Conservation (phyloP, 2,113 vertebrate species). For the Rhynchomys soricoides region DNA sequence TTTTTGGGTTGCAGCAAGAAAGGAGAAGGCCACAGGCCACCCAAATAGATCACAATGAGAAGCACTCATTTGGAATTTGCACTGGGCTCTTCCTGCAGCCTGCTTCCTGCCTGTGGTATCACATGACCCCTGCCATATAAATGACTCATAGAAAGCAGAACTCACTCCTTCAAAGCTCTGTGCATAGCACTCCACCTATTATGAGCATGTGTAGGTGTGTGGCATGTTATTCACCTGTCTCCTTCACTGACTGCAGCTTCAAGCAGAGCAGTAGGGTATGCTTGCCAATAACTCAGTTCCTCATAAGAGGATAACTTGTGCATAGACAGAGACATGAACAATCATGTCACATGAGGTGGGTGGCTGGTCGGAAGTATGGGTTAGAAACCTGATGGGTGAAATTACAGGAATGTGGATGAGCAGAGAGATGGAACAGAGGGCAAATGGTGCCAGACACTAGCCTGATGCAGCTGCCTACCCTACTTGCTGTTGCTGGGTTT, state of each 20-base stretch:
- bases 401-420: background rate
- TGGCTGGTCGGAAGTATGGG: too few relatives aligned
- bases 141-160: background rate
- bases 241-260: background rate
- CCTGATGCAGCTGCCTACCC: too few relatives aligned
- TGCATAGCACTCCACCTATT: background rate
- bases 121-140: background rate
- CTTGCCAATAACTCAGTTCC: background rate
- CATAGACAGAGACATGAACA: background rate
- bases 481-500: constrained; percentile 68
- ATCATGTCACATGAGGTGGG: fast-evolving
- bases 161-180: background rate
- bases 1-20: background rate
- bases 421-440: fast-evolving
- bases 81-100: background rate
- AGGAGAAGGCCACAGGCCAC: background rate
- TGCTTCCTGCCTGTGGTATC: background rate
- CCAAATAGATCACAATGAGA: background rate
- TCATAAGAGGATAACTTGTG: background rate
- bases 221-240: background rate
- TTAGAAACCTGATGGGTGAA: background rate
- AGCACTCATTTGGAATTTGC: background rate
- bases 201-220: fast-evolving
- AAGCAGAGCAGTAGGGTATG: background rate
- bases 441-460: background rate